A percentile compares a stretch with the other conserved stretches of the same genome.
Conservation (phyloP, 2,113 vertebrate species). For the Sprattus sprattus region DNA sequence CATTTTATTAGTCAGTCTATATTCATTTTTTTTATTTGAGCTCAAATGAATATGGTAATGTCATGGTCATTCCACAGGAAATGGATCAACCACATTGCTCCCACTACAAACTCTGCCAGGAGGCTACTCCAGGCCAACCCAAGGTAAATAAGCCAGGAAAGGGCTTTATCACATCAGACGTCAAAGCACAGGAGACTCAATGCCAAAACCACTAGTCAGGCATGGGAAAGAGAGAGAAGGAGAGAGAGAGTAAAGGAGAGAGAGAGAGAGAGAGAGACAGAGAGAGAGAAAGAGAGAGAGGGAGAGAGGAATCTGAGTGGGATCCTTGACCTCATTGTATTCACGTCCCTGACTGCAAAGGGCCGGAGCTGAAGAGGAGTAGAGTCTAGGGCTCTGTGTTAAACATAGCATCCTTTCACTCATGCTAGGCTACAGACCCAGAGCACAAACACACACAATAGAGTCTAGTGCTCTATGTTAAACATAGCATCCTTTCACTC, state of each 20-base stretch:
- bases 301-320: background rate
- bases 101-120: background rate
- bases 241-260: background rate
- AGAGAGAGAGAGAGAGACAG: background rate
- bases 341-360: no score
- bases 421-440: background rate
- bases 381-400: background rate
- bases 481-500: background rate
- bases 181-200: background rate
- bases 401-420: background rate
- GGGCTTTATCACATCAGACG: background rate
- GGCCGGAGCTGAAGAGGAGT: no score
- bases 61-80: background rate
- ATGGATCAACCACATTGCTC: background rate
- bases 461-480: background rate
- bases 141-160: background rate
- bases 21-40: background rate
- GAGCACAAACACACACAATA: background rate
- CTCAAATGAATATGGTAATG: background rate
- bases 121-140: background rate
- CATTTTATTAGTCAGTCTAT: background rate
- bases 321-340: background rate
- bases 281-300: background rate
- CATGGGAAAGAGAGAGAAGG: background rate
- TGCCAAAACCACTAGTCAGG: background rate